These are phyloP conservation scores for Ameiurus melas DNA, from an alignment of 2,113 vertebrate genomes.

Conservation along the genomic window DNA sequence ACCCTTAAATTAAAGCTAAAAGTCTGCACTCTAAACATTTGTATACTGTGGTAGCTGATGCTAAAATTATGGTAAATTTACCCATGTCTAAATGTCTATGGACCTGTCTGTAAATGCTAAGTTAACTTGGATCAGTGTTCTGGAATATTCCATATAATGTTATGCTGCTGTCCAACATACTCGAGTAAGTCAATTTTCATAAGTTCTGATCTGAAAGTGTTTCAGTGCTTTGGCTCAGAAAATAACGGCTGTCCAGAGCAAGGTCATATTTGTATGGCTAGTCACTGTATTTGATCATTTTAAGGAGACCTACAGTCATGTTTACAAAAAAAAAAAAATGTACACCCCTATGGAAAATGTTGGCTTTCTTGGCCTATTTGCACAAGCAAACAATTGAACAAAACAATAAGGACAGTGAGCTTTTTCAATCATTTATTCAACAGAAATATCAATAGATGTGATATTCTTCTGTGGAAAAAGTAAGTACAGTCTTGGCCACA, in stretches of 20 bases:
- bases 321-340: too few species aligned
- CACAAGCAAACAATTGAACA: too few species aligned
- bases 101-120: neutral
- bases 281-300: neutral
- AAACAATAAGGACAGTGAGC: too few species aligned
- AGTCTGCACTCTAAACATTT: neutral
- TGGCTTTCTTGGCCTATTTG: too few species aligned
- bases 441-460: too few species aligned
- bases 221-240: neutral
- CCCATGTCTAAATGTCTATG: neutral
- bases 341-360: too few species aligned
- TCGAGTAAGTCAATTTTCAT: neutral
- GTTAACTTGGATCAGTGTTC: neutral
- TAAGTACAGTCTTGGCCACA: too few species aligned
- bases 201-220: neutral
- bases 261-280: neutral
- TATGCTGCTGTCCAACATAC: neutral
- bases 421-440: too few species aligned
- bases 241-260: neutral
- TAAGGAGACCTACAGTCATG: neutral
- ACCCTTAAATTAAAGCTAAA: neutral
- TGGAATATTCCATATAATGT: neutral
- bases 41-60: neutral
- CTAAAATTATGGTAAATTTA: neutral
- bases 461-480: too few species aligned